Conservation (phyloP, 2,888 invertebrate genomes). For the Beris chalybata region DNA sequence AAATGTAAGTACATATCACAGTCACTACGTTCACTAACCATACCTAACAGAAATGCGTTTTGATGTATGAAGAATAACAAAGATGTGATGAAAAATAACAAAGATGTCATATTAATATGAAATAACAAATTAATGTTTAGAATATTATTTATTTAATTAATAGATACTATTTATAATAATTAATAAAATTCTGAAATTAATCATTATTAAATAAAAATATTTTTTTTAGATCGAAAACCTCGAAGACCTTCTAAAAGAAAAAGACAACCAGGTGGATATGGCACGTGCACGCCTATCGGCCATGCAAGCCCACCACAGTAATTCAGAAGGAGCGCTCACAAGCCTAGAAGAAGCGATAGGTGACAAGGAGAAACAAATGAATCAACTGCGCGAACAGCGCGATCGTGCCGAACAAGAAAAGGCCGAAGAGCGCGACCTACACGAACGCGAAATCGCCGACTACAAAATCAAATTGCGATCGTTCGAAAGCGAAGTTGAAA, state of each 20-base stretch:
- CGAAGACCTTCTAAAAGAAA: constrained; percentile 95
- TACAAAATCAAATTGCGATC: constrained; percentile 93
- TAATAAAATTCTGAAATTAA: neutral
- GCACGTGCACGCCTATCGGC: constrained; percentile 86
- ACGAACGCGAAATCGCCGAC: constrained; percentile 91
- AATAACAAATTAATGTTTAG: no score
- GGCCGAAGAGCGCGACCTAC: constrained; percentile 91
- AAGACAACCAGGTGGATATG: constrained; percentile 97
- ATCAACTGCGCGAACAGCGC: constrained; percentile 86
- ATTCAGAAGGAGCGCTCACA: constrained; percentile 89
- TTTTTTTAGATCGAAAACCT: constrained; percentile 86
- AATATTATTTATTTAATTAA: no score
- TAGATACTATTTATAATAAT: no score
- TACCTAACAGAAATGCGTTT: no score
- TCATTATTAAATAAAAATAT: neutral
- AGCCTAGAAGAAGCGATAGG: constrained; percentile 93
- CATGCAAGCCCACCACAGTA: constrained; percentile 93
- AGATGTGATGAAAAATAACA: no score
- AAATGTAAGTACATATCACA: no score
- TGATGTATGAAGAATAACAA: no score
- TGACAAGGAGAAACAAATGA: constrained; percentile 97
- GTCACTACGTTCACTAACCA: no score
- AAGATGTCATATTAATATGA: no score
- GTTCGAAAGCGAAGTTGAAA: constrained; percentile 88
- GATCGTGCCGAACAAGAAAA: constrained; percentile 95